Evolutionary conservation across 1,140 invertebrate species (phyloP), one percentile per base, ranked within the genome.

Genomic region (Aethina tumida): DNA sequence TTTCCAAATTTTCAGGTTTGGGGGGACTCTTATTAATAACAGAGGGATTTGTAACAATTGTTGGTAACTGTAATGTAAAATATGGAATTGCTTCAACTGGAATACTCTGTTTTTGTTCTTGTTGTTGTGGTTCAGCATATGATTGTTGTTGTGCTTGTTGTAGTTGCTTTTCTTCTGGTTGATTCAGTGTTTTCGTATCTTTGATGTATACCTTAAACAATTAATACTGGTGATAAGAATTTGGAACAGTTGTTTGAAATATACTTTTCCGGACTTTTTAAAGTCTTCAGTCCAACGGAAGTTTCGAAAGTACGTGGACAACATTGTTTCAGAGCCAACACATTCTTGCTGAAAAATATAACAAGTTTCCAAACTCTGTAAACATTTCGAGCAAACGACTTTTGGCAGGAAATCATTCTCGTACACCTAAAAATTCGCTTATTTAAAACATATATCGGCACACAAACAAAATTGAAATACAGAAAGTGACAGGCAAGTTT

Each of bases 331-430:
- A 0, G 79, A 76, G 43, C 67, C 76, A 2, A 71, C 64, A 43
- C 77, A 78, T n/a, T 72, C 70, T 44, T 76, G 70, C 37, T 75
- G 60, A 53, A 81, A 79, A 13, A 70, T 68, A 46, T 69, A 68
- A 33, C 70, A 73, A 21, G 62, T 69, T 34, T 81, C 77, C 27
- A 81, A 47, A 41, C 74, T 74, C 43, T 69, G 67, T 19, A 78
- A 56, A 51, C 78, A 81, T 26, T 70, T 67, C 4, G 67, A 65
- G 49, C 79, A 81, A n/a, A 81, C 68, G 13, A 76, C 73, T 67
- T 81, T 81, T 31, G 79, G 79, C 37, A 81, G 56, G 7, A 73
- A 75, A 58, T 80, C 77, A 48, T 75, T 74, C 55, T 79, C 77
- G 30, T 69, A 62, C 12, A 81, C 66, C 77, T 81, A 49, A 2